These are phyloP conservation scores for Ischnus inquisitorius DNA, from an alignment of 2,888 invertebrate species.

Conservation along the genomic window DNA sequence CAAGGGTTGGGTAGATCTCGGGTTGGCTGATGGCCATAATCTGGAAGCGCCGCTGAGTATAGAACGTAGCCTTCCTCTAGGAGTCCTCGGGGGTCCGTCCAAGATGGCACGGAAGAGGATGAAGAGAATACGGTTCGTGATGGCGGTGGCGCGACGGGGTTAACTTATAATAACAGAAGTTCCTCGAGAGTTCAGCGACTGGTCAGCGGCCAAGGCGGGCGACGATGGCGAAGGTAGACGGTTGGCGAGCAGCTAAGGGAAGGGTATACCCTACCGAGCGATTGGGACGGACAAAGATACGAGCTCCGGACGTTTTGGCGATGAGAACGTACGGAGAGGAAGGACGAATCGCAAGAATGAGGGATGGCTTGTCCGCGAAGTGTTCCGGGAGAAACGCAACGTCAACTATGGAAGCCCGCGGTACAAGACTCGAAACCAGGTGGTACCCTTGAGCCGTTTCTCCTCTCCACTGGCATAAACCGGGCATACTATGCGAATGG, in stretches of 20 bases:
- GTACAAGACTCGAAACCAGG: conserved; percentile 81
- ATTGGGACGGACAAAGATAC: neutral
- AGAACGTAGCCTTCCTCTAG: neutral
- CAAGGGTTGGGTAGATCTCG: conserved; percentile 46
- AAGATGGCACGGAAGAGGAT: conserved; percentile 42
- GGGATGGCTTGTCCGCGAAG: conserved; percentile 84
- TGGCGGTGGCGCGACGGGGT: conserved; percentile 75
- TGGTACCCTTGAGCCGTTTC: conserved; percentile 44
- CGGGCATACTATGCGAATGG: conserved; percentile 57
- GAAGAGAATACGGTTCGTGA: conserved; percentile 61
- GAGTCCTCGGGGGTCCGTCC: conserved; percentile 55
- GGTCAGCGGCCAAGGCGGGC: conserved; percentile 77
- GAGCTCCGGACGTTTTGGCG: conserved; percentile 46
- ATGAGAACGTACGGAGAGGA: conserved; percentile 68
- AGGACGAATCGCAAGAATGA: conserved; percentile 82
- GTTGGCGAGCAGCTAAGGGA: conserved; percentile 36
- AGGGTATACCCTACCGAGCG: neutral
- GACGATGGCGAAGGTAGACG: conserved; percentile 33
- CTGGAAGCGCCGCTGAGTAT: conserved; percentile 75
- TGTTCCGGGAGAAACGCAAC: conserved; percentile 80
- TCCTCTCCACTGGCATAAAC: conserved; percentile 72
- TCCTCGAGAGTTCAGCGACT: conserved; percentile 83
- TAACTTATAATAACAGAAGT: conserved; percentile 86
- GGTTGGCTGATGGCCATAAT: conserved; percentile 85
- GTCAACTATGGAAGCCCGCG: conserved; percentile 78